Conservation (phyloP, 2,888 invertebrate species). For the Drosophila siamana region DNA sequence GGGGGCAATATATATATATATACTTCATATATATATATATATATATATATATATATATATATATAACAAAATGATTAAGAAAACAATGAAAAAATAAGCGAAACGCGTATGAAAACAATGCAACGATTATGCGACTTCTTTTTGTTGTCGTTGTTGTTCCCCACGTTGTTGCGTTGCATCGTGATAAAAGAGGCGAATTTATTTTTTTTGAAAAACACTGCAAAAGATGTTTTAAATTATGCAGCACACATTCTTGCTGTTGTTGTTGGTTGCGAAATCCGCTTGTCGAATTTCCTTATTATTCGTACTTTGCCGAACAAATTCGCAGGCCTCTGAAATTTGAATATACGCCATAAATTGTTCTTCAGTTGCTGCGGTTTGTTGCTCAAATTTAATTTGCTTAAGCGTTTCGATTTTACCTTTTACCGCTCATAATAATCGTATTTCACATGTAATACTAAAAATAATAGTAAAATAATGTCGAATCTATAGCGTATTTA, state of each 20-base stretch:
- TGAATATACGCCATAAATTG: background rate
- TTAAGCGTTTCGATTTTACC: no score
- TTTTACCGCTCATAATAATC: no score
- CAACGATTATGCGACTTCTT: conserved; percentile 42
- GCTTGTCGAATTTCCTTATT: conserved; percentile 3
- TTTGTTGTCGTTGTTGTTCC: conserved; percentile 3
- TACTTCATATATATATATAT: no score
- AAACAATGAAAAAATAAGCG: conserved; percentile 32
- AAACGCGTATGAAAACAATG: conserved; percentile 46
- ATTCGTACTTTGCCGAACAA: conserved; percentile 3
- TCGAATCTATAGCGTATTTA: no score
- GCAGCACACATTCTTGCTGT: conserved; percentile 1
- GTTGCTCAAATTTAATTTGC: background rate
- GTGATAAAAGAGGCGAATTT: background rate
- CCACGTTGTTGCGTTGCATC: conserved; percentile 12
- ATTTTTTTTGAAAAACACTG: conserved; percentile 21
- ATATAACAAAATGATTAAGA: conserved; percentile 18
- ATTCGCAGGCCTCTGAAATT: background rate
- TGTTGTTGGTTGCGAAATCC: conserved; percentile 10
- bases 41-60: no score
- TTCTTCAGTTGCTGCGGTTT: no score
- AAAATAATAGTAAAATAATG: no score
- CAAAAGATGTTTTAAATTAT: conserved; percentile 55
- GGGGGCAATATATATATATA: no score
- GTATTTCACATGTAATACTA: no score